These are phyloP conservation scores for Limnodromus scolopaceus DNA, from an alignment of 2,797 vertebrate genomes.

Conservation along the genomic window DNA sequence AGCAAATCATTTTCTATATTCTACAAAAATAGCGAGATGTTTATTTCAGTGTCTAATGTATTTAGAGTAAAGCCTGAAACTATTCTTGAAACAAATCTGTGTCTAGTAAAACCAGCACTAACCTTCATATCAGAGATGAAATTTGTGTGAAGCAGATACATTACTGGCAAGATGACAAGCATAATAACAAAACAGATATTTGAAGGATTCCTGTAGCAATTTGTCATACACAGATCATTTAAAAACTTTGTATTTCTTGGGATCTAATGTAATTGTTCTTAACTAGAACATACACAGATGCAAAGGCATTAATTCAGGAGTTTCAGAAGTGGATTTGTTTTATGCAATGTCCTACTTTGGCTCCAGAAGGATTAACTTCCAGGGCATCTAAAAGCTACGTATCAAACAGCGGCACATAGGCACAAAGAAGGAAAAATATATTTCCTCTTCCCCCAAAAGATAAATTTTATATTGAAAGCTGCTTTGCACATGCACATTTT, in stretches of 20 bases:
- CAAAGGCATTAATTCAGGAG: background rate
- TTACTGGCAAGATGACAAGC: background rate
- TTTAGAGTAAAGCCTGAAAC: background rate
- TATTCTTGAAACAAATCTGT: background rate
- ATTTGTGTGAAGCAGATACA: fast-evolving
- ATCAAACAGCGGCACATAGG: background rate
- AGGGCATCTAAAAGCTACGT: background rate
- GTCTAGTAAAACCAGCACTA: background rate
- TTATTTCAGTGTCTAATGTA: background rate
- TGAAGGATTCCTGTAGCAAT: background rate
- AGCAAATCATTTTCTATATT: fast-evolving
- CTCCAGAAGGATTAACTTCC: background rate
- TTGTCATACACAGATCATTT: background rate
- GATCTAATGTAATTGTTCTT: background rate
- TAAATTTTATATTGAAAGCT: background rate
- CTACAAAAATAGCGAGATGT: fast-evolving
- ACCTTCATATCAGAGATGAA: background rate
- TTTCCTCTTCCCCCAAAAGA: background rate
- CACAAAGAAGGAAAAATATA: background rate
- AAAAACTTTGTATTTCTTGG: background rate
- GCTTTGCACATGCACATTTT: background rate
- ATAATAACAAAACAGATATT: background rate
- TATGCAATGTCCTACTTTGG: background rate
- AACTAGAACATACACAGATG: fast-evolving
- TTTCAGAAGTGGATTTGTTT: background rate